Base-by-base conservation (phyloP, 2,888 invertebrate species). In the Nymphalis c-album region DNA sequence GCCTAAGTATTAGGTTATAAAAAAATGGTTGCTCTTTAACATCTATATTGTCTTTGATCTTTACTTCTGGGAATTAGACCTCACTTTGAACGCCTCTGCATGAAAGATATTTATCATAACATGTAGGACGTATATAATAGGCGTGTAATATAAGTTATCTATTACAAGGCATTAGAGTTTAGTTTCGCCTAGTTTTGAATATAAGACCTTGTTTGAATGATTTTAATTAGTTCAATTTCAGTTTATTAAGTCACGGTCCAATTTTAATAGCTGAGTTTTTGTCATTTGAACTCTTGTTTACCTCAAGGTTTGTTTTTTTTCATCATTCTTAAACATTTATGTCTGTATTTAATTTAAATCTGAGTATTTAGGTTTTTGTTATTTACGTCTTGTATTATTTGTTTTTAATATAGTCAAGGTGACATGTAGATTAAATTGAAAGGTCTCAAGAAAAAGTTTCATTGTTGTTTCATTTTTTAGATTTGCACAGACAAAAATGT, bases 171-270 rank as follows among this genome's bases (percentile, higher is more conserved):
- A 61, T 20, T 57, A 59, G 51, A 60, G 68, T 66, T 61, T 31
- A 64, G 58, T 62, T 20, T 70, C 48, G 61, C 65, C 26, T 53
- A 59, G n/a, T 17, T 61, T 31, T 47, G 4, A 26, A 40, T 40
- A 47, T 58, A 46, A 64, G 70, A 65, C 70, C 67, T 73, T 73
- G 69, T 70, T 71, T 50, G 31, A 69, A 71, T 67, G 45, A 71
- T 69, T 70, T 70, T 69, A 71, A 75, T 73, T 70, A 67, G 65
- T 57, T 68, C 67, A 68, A 63, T 69, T 62, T 59, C 20, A 68
- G 20, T 67, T 68, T n/a, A 69, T 68, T 69, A 72, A 69, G 71
- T 73, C 73, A 71, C 69, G 71, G 68, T 69, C 68, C 63, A 66
- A 63, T 64, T 71, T 70, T 46, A 59, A 63, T 64, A 48, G 48